Conservation (phyloP, 2,888 invertebrate species). For the Drosophila acutilabella region DNA sequence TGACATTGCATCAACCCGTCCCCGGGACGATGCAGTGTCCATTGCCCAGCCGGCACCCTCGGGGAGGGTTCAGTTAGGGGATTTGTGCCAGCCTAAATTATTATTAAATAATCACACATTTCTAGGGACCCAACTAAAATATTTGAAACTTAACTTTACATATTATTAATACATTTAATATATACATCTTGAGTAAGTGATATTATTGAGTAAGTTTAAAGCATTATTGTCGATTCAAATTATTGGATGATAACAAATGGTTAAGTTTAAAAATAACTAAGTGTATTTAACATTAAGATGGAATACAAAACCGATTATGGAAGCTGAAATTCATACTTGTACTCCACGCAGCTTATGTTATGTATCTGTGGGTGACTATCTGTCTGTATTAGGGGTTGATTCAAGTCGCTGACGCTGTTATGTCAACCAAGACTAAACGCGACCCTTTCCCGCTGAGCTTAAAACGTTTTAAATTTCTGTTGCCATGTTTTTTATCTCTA, state of each 20-base stretch:
- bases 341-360: slow-evolving; percentile 22
- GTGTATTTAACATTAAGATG: slow-evolving; percentile 8
- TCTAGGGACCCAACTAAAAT: too few species aligned
- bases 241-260: background rate
- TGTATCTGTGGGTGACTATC: slow-evolving; percentile 13
- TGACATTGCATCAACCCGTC: too few species aligned
- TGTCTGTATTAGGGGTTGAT: slow-evolving; percentile 18
- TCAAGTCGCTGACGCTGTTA: slow-evolving; percentile 35
- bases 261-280: background rate
- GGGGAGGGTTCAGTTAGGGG: too few species aligned
- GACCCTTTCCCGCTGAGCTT: slow-evolving; percentile 22
- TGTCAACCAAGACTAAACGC: slow-evolving; percentile 45
- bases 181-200: too few species aligned
- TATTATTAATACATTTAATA: too few species aligned
- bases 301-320: slow-evolving; percentile 2
- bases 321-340: slow-evolving; percentile 43
- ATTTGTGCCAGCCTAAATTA: too few species aligned
- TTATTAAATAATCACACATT: too few species aligned
- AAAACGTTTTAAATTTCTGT: slow-evolving; percentile 62
- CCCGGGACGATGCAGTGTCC: too few species aligned
- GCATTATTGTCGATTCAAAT: background rate
- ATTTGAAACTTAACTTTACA: too few species aligned
- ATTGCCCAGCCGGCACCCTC: too few species aligned
- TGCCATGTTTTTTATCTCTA: slow-evolving; percentile 49
- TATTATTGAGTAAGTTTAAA: too few species aligned